Percentiles rank a stretch among this genome's conserved stretches.
phyloP scores from a whole-genome alignment of 2,113 vertebrate species.

The Nycticorax nycticorax region DNA sequence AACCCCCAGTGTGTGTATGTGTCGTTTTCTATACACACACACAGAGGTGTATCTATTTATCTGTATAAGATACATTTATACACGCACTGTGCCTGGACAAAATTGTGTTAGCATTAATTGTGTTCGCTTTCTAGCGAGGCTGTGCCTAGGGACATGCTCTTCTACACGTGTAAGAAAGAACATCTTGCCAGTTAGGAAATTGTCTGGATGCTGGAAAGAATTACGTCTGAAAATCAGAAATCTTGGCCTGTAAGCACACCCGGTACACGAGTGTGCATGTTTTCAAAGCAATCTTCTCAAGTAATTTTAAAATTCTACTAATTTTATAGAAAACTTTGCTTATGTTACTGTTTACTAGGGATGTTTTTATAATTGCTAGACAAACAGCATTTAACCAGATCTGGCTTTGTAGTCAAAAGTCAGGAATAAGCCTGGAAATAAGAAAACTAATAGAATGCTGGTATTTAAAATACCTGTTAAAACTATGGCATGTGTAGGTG shows the following conservation, averaged over 20 bases:
- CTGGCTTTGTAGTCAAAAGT: background rate
- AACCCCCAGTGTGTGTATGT: background rate
- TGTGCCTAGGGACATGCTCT: background rate
- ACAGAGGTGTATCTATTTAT: background rate
- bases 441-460: background rate
- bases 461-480: background rate
- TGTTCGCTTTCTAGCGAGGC: background rate
- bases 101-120: background rate
- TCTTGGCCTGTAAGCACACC: background rate
- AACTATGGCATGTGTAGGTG: background rate
- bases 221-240: background rate
- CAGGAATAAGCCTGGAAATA: background rate
- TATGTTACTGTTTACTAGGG: background rate
- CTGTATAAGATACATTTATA: background rate
- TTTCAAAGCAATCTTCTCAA: background rate
- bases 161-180: background rate
- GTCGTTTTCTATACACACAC: background rate
- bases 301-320: background rate
- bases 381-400: background rate
- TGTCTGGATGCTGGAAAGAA: background rate
- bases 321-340: background rate
- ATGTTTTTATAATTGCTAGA: background rate
- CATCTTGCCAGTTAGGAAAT: background rate
- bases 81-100: background rate
- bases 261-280: background rate